These are phyloP conservation scores for Zalophus californianus DNA, from an alignment of 2,797 vertebrate species.

Conservation along the genomic window DNA sequence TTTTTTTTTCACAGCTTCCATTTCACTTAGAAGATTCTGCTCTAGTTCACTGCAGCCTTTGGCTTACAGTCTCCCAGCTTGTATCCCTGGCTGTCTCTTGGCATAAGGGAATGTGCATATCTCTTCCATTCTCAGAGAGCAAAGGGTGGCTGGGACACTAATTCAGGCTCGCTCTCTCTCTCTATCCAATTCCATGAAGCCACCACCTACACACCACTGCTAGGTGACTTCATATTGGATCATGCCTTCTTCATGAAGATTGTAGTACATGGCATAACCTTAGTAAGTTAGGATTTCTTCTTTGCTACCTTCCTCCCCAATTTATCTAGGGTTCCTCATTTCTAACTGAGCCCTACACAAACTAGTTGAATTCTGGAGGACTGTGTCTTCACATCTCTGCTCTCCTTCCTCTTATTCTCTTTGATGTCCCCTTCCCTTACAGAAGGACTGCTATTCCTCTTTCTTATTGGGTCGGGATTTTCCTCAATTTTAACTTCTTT, in stretches of 20 bases:
- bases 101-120: background rate
- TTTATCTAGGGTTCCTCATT: background rate
- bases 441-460: background rate
- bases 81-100: background rate
- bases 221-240: background rate
- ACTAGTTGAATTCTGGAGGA: background rate
- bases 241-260: background rate
- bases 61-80: background rate
- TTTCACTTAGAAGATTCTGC: background rate
- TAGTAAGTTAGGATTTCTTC: background rate
- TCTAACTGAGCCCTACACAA: background rate
- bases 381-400: background rate
- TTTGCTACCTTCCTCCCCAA: background rate
- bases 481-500: background rate
- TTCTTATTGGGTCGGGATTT: background rate
- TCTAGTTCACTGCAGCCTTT: background rate
- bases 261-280: background rate
- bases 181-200: background rate
- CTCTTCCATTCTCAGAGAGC: background rate
- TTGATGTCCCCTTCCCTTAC: background rate
- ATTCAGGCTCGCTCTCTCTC: background rate
- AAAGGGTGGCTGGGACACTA: background rate
- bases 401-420: background rate
- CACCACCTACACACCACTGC: background rate
- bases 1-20: background rate